Conservation (phyloP, 1,140 invertebrate species). For the Brachionus rubens region DNA sequence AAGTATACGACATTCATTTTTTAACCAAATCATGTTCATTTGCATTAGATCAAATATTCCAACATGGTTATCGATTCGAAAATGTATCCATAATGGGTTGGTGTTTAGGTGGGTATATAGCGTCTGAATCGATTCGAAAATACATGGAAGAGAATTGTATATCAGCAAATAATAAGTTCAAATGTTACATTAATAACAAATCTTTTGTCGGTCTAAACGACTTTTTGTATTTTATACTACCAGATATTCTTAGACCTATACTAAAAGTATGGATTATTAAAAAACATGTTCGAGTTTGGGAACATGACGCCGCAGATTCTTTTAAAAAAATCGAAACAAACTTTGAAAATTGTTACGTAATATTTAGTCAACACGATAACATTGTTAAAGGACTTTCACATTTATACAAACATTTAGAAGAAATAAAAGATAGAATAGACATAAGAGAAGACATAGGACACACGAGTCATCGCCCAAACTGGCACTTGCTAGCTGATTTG, state of each 20-base stretch:
- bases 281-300: slow-evolving; percentile 21
- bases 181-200: slow-evolving; percentile 32
- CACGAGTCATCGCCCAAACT: neutral
- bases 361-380: slow-evolving; percentile 7
- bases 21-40: slow-evolving; percentile 18
- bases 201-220: slow-evolving; percentile 21
- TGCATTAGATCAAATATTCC: slow-evolving; percentile 23
- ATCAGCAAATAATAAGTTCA: slow-evolving; percentile 5
- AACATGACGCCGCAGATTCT: neutral
- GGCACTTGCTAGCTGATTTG: slow-evolving; percentile 32
- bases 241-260: neutral
- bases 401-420: slow-evolving; percentile 32
- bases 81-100: slow-evolving; percentile 37
- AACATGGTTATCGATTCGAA: slow-evolving; percentile 25
- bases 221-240: slow-evolving; percentile 44
- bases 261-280: slow-evolving; percentile 17
- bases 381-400: slow-evolving; percentile 30
- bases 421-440: neutral
- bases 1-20: slow-evolving; percentile 6
- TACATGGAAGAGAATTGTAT: neutral
- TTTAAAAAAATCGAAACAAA: slow-evolving; percentile 8
- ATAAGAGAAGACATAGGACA: slow-evolving; percentile 19
- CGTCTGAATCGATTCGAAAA: slow-evolving; percentile 1
- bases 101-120: slow-evolving; percentile 37
- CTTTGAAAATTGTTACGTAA: slow-evolving; percentile 11